These are phyloP conservation scores for Creontiades dilutus DNA, from an alignment of 2,888 invertebrate species.

Conservation along the genomic window DNA sequence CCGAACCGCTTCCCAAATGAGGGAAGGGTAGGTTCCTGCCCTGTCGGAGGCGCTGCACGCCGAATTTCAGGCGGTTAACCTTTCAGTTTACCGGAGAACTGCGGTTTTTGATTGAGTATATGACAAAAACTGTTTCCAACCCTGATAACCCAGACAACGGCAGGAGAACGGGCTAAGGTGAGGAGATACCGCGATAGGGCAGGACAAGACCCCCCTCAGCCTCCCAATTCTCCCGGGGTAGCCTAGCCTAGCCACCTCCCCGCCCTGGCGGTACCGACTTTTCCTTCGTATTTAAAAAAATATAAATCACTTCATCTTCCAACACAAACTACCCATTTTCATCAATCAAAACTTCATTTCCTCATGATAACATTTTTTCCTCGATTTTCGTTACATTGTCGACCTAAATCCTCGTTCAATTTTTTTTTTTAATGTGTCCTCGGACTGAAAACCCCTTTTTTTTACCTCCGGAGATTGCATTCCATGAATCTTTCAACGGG, in stretches of 20 bases:
- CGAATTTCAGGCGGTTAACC: no score
- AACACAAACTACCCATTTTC: not conserved
- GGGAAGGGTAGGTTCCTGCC: no score
- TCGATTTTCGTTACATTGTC: not conserved
- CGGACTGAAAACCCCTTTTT: conserved; percentile 1
- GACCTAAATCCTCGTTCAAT: not conserved
- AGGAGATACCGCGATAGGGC: conserved; percentile 14
- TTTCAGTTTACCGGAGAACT: no score
- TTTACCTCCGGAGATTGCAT: conserved; percentile 18
- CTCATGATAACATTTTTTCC: not conserved
- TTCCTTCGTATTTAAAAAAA: not conserved
- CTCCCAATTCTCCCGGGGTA: conserved; percentile 48
- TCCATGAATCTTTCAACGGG: conserved; percentile 48
- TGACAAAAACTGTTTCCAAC: no score
- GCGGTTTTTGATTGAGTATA: no score
- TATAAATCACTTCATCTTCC: not conserved
- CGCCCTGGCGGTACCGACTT: conserved; percentile 61
- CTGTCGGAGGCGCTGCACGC: no score
- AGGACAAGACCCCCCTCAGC: conserved; percentile 45
- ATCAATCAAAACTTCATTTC: not conserved
- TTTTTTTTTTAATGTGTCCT: not conserved
- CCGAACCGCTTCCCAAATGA: no score
- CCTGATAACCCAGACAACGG: no score
- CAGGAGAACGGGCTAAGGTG: not conserved
- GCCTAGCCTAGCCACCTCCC: conserved; percentile 63